Percentiles rank a stretch among this genome's conserved stretches.
Conservation (phyloP, 2,888 invertebrate species). For the Electrophaes corylata region DNA sequence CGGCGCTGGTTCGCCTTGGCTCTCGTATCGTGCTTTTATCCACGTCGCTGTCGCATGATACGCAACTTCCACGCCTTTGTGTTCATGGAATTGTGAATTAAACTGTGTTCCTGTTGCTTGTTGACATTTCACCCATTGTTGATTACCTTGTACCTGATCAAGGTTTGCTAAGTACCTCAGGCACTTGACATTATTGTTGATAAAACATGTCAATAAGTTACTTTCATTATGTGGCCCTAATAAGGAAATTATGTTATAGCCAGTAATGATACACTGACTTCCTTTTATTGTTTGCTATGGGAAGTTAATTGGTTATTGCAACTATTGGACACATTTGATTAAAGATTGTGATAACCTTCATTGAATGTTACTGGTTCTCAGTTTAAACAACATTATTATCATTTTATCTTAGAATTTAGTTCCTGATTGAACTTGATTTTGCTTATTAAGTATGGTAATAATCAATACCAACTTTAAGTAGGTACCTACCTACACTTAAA, state of each 20-base stretch:
- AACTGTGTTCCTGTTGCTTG: conserved; percentile 63
- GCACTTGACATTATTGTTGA: conserved; percentile 77
- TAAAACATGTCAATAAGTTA: conserved; percentile 53
- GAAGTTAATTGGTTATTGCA: conserved; percentile 27
- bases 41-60: conserved; percentile 63
- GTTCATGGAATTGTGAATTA: conserved; percentile 52
- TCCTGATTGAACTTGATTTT: conserved; percentile 15
- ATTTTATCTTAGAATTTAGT: conserved; percentile 14
- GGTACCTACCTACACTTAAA: too few relatives aligned
- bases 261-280: conserved; percentile 45
- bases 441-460: neutral
- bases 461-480: neutral
- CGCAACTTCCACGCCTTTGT: conserved; percentile 63
- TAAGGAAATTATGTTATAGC: conserved; percentile 54
- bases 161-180: conserved; percentile 57
- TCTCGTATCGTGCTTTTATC: conserved; percentile 69
- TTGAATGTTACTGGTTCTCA: conserved; percentile 7
- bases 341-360: conserved; percentile 21
- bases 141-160: conserved; percentile 77
- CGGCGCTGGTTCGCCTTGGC: conserved; percentile 76
- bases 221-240: conserved; percentile 58
- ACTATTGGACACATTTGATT: conserved; percentile 15
- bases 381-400: conserved; percentile 19
- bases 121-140: conserved; percentile 78
- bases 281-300: conserved; percentile 50